Conservation (phyloP, 2,797 vertebrate species). For the Sciurus carolinensis region DNA sequence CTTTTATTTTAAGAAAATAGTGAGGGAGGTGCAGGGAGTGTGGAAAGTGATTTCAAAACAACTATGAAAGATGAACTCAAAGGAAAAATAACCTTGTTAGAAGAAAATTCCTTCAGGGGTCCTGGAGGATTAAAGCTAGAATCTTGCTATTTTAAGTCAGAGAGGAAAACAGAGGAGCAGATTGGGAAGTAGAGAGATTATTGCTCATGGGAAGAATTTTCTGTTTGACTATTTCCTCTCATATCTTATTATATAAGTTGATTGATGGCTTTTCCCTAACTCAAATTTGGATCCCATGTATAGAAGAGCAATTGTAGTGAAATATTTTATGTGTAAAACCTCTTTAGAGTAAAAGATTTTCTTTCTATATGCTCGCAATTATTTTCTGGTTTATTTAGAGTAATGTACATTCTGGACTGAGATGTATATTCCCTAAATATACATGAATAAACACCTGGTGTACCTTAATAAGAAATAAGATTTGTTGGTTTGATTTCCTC, state of each 20-base stretch:
- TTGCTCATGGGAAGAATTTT: neutral
- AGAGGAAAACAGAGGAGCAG: neutral
- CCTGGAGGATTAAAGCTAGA: slow-evolving; percentile 9
- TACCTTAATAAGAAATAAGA: slow-evolving; percentile 53
- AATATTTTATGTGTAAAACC: slow-evolving; percentile 53
- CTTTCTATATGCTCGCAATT: slow-evolving; percentile 43
- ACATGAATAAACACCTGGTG: slow-evolving; percentile 13
- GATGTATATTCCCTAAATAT: slow-evolving; percentile 48
- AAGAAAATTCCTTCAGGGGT: neutral
- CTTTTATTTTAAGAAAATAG: neutral
- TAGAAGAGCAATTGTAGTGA: slow-evolving; percentile 28
- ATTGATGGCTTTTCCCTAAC: neutral
- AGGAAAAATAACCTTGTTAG: slow-evolving; percentile 36
- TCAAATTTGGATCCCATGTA: slow-evolving; percentile 44
- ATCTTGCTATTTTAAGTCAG: neutral
- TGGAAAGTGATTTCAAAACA: neutral
- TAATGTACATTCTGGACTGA: neutral
- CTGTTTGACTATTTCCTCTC: slow-evolving; percentile 21
- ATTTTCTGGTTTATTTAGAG: slow-evolving; percentile 53
- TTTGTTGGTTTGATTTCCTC: slow-evolving; percentile 56
- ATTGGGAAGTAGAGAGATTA: neutral
- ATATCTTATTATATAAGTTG: slow-evolving; percentile 46
- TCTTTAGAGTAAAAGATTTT: neutral
- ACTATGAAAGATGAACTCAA: neutral
- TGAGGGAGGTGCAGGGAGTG: neutral